Evolutionary conservation across 2,113 vertebrate genomes (phyloP).

Genomic region (Actinemys pallida): DNA sequence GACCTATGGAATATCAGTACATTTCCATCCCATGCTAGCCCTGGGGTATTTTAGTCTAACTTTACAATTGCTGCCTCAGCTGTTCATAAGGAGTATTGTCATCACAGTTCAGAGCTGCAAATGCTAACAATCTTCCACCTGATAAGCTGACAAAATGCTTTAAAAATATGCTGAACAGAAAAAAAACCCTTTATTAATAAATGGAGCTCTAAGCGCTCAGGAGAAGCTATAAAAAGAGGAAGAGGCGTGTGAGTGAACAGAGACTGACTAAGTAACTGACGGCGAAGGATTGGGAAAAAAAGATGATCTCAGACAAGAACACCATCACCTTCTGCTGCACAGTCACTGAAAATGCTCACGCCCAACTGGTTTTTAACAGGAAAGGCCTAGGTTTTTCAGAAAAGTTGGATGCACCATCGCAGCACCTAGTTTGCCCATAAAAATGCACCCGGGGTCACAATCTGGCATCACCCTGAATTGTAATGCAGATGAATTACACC

Average conservation of each 20-base stretch:
- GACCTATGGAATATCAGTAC: too few species aligned
- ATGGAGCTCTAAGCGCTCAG: background rate
- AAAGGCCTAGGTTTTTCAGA: background rate
- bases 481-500: background rate
- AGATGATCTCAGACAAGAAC: background rate
- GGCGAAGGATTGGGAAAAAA: background rate
- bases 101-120: background rate
- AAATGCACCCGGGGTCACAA: background rate
- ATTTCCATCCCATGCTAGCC: too few species aligned
- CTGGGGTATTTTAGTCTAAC: too few species aligned
- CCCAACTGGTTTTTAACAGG: background rate
- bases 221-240: constrained; percentile 34
- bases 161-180: background rate
- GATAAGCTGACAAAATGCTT: background rate
- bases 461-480: background rate
- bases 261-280: constrained; percentile 31
- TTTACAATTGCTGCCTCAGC: too few species aligned
- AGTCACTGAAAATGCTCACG: background rate
- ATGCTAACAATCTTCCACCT: background rate
- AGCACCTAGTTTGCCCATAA: background rate
- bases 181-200: constrained; percentile 38
- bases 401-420: background rate
- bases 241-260: background rate
- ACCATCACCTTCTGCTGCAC: background rate
- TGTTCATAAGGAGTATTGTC: too few species aligned